Evolutionary conservation across 1,140 invertebrate genomes (phyloP).

Genomic region (Tetramorium simillimum): DNA sequence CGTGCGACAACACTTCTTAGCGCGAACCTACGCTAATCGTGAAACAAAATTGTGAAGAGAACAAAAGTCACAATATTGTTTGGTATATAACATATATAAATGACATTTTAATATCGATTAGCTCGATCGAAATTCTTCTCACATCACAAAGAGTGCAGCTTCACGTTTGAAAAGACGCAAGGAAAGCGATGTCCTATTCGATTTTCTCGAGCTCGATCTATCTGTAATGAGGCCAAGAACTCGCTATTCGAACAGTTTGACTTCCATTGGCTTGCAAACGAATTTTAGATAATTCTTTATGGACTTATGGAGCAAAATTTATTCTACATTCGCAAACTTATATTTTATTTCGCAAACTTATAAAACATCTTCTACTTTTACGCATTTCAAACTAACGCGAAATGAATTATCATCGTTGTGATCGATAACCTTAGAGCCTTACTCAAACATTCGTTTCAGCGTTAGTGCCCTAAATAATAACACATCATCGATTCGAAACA

Average conservation of each 20-base stretch:
- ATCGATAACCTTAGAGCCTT: constrained; percentile 16
- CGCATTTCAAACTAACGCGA: neutral
- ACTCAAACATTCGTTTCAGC: neutral
- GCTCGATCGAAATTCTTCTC: neutral
- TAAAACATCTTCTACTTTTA: neutral
- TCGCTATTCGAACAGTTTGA: neutral
- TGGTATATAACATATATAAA: neutral
- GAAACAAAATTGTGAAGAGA: neutral
- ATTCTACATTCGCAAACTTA: constrained; percentile 5
- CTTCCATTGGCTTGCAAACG: neutral
- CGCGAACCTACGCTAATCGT: neutral
- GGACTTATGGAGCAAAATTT: neutral
- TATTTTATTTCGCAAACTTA: neutral
- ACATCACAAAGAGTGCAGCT: constrained; percentile 7
- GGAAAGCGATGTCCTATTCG: neutral
- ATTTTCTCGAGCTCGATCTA: neutral
- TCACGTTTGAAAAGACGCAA: neutral
- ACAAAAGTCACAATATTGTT: neutral
- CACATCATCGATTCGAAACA: neutral
- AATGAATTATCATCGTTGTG: constrained; percentile 22
- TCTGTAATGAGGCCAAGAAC: constrained; percentile 6
- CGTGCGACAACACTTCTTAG: neutral
- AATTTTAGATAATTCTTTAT: neutral
- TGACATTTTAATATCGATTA: neutral
- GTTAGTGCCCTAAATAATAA: neutral